Evolutionary conservation across 1,140 invertebrate species (phyloP).

Genomic region (Drosophila persimilis): DNA sequence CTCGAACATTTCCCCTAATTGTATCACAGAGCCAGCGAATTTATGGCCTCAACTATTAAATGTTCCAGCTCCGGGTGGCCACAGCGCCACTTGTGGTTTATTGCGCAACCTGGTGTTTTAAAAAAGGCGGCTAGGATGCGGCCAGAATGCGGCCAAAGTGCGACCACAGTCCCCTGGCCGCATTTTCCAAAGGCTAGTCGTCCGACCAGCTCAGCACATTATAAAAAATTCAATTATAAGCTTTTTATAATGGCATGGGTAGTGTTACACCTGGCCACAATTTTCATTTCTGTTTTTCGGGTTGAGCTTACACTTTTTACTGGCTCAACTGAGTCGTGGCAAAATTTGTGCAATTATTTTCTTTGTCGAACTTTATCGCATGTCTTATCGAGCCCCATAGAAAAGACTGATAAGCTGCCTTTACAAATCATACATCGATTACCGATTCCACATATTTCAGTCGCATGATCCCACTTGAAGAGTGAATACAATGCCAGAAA

Average conservation of each 20-base stretch:
- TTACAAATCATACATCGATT: too few species aligned
- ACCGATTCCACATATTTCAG: too few species aligned
- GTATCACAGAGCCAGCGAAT: slow-evolving; percentile 60
- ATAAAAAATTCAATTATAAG: slow-evolving; percentile 78
- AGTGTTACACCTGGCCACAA: slow-evolving; percentile 38
- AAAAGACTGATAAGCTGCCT: too few species aligned
- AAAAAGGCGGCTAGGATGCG: slow-evolving; percentile 15
- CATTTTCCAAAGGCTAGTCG: slow-evolving; percentile 6
- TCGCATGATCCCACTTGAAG: too few species aligned
- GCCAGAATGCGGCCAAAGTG: too few species aligned
- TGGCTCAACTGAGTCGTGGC: too few species aligned
- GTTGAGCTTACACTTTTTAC: too few species aligned
- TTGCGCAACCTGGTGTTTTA: slow-evolving; percentile 16
- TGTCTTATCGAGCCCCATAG: too few species aligned
- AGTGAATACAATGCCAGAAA: too few species aligned
- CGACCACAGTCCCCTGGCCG: neutral
- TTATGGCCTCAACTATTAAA: slow-evolving; percentile 60
- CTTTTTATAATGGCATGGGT: slow-evolving; percentile 59
- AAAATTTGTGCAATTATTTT: too few species aligned
- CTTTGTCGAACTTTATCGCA: too few species aligned
- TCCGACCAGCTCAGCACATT: slow-evolving; percentile 53
- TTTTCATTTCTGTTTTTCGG: neutral
- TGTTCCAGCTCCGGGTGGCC: slow-evolving; percentile 16
- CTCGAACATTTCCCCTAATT: slow-evolving; percentile 63
- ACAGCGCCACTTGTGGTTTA: slow-evolving; percentile 48